Conservation (phyloP, 2,888 invertebrate genomes). For the Pyrrhia umbra region DNA sequence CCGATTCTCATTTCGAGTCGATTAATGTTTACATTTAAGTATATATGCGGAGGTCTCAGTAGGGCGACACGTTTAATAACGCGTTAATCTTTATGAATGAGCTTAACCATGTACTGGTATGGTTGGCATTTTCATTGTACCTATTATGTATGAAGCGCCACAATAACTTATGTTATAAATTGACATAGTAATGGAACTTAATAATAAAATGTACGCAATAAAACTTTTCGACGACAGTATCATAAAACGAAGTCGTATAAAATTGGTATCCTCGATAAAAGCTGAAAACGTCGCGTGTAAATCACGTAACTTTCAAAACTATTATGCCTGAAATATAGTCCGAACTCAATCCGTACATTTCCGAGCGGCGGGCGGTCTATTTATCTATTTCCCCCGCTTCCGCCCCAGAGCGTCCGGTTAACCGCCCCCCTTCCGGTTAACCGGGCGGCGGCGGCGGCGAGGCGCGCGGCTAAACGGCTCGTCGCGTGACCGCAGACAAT, state of each 20-base stretch:
- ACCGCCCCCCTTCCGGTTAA: constrained; percentile 90
- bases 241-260: constrained; percentile 82
- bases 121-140: constrained; percentile 65
- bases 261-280: constrained; percentile 83
- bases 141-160: constrained; percentile 61
- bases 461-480: constrained; percentile 90
- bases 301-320: constrained; percentile 90
- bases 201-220: constrained; percentile 80
- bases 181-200: constrained; percentile 75
- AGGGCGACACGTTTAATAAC: constrained; percentile 69
- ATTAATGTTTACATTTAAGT: constrained; percentile 74
- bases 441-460: constrained; percentile 87
- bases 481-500: constrained; percentile 91
- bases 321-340: constrained; percentile 90
- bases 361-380: constrained; percentile 90
- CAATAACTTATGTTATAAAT: constrained; percentile 72
- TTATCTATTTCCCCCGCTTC: constrained; percentile 90
- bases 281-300: constrained; percentile 88
- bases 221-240: constrained; percentile 83
- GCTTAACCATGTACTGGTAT: constrained; percentile 62
- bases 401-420: constrained; percentile 90
- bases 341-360: constrained; percentile 90
- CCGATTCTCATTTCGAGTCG: constrained; percentile 74
- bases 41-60: constrained; percentile 63
- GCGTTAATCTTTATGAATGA: constrained; percentile 69